Conservation (phyloP, 1,140 invertebrate species). For the Pollicipes pollicipes region DNA sequence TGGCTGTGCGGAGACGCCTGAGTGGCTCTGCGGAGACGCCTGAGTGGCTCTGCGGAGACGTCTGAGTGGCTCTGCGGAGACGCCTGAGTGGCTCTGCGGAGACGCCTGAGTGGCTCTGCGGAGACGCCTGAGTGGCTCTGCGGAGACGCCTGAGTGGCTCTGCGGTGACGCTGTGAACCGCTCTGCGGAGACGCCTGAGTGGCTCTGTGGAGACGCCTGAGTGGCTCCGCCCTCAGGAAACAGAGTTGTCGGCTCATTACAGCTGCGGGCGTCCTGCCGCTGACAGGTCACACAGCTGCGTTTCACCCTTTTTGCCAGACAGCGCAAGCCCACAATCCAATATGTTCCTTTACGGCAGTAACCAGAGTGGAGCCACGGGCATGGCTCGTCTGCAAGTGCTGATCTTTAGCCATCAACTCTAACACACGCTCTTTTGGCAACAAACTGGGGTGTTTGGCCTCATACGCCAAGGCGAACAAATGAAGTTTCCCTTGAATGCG, state of each 20-base stretch:
- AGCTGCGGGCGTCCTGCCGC: background rate
- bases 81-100: background rate
- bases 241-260: slow-evolving; percentile 7
- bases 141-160: background rate
- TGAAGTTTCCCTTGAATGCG: slow-evolving; percentile 5
- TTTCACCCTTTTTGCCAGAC: slow-evolving; percentile 9
- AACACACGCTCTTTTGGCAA: slow-evolving; percentile 7
- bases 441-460: slow-evolving; percentile 10
- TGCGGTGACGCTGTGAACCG: too few species aligned
- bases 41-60: background rate
- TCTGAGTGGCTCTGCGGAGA: too few species aligned
- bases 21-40: background rate
- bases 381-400: slow-evolving; percentile 11
- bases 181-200: slow-evolving; percentile 3
- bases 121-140: background rate
- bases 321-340: slow-evolving; percentile 9
- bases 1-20: too few species aligned
- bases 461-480: slow-evolving; percentile 4
- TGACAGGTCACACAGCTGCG: slow-evolving; percentile 7
- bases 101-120: background rate
- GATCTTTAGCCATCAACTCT: slow-evolving; percentile 5
- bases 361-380: slow-evolving; percentile 9
- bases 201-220: background rate
- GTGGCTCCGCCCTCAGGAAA: background rate
- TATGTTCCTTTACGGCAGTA: slow-evolving; percentile 5